Evolutionary conservation across 2,888 invertebrate species (phyloP), one percentile per base, ranked within the genome.

Genomic region (Itoplectis maculator): DNA sequence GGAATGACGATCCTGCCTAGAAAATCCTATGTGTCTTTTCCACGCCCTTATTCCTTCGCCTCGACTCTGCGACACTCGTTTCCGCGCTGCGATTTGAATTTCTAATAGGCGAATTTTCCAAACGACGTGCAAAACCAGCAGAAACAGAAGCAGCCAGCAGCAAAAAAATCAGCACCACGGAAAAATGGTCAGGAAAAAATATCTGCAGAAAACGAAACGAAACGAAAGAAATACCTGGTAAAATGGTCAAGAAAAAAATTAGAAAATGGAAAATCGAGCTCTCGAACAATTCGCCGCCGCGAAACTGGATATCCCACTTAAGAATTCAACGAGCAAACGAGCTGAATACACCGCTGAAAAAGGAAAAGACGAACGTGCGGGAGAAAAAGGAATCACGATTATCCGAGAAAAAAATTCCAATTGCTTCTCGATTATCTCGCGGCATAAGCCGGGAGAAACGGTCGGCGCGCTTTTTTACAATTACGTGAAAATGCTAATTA

Each of bases 31-130:
- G 45, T 42, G n/a, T 35, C 59, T 59, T 59, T 2, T 59, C 42
- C 18, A 47, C 70, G 37, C 56, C 42, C 37, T 20, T n/a, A n/a
- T n/a, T 51, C 35, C 20, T 2, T 20, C 54, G 20, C 29, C 73
- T 18, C 23, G 45, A 40, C 68, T 54, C 20, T 20, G n/a, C n/a
- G 23, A 54, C 20, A 42, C 51, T 20, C 76, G n/a, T 69, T 81
- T 79, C 37, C 54, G 49, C 65, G 70, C 75, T n/a, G n/a, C 75
- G 51, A 76, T 79, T 82, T 82, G 76, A 82, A 82, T 82, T 79
- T 72, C 79, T 79, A 76, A 82, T 79, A 82, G 72, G 76, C 61
- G 61, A 82, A 79, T 82, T 82, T 79, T 70, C 66, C 66, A 66
- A 79, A 79, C 70, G 68, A 77, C 66, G 66, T 63, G 72, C 70